phyloP scores from a whole-genome alignment of 1,140 invertebrate genomes.

The Araneus ventricosus region DNA sequence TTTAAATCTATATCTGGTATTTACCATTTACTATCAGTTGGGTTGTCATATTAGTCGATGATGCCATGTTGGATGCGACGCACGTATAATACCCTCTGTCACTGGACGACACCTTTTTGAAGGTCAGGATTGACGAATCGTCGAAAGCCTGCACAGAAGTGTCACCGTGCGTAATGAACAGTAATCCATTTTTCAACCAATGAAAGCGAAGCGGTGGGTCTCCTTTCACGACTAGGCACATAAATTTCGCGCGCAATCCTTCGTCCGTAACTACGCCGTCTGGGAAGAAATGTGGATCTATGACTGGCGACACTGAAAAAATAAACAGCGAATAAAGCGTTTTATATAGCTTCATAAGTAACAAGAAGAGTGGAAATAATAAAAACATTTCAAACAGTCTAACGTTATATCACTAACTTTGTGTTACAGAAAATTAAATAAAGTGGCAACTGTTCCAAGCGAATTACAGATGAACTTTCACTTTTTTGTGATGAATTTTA shows the following conservation, averaged over 20 bases:
- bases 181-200: slow-evolving; percentile 71
- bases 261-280: slow-evolving; percentile 83
- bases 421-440: no score
- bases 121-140: slow-evolving; percentile 74
- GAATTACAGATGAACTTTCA: no score
- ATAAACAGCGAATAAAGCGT: neutral
- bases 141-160: slow-evolving; percentile 72
- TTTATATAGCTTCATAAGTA: no score
- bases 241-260: slow-evolving; percentile 84
- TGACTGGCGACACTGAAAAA: slow-evolving; percentile 71
- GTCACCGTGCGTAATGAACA: slow-evolving; percentile 58
- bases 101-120: slow-evolving; percentile 68
- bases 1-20: neutral
- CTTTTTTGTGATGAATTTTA: no score
- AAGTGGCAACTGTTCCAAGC: no score
- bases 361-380: no score
- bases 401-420: no score
- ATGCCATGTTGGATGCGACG: slow-evolving; percentile 70
- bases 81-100: slow-evolving; percentile 75
- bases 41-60: slow-evolving; percentile 72
- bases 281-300: slow-evolving; percentile 74
- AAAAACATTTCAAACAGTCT: no score
- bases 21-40: slow-evolving; percentile 75
- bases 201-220: slow-evolving; percentile 73
- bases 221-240: slow-evolving; percentile 77